A percentile compares a stretch with the other conserved stretches of the same genome.
phyloP scores from a whole-genome alignment of 2,113 vertebrate species.

The Opisthocomus hoazin region DNA sequence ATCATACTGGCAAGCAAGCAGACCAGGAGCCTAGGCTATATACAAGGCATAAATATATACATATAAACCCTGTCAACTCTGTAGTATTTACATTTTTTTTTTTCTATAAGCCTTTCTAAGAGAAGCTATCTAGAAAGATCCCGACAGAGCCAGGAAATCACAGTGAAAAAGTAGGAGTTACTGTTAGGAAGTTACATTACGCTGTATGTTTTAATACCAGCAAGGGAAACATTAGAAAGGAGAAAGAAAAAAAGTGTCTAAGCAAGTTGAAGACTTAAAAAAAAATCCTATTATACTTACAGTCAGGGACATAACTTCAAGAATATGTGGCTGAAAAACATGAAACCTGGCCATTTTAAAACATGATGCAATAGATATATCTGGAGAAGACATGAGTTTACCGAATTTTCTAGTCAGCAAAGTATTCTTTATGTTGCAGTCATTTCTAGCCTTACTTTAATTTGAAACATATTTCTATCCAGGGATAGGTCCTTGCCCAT shows the following conservation, averaged over 20 bases:
- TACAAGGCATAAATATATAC: not conserved
- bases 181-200: not conserved
- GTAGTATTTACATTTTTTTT: not conserved
- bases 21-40: not conserved
- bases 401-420: not conserved
- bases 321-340: not conserved
- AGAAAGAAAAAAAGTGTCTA: not conserved
- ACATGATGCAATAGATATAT: not conserved
- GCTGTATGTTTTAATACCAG: not conserved
- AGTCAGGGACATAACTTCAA: not conserved
- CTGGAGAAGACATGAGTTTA: not conserved
- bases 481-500: not conserved
- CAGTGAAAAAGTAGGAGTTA: not conserved
- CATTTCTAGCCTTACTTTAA: not conserved
- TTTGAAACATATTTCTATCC: conserved; percentile 17
- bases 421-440: not conserved
- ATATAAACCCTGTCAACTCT: not conserved
- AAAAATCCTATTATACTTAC: not conserved
- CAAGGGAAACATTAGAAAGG: not conserved
- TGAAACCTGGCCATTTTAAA: not conserved
- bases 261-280: not conserved
- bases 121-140: not conserved
- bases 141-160: not conserved
- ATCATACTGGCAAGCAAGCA: not conserved
- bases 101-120: not conserved